Base-by-base conservation (phyloP, 2,888 invertebrate species). In the Alcis repandata region DNA sequence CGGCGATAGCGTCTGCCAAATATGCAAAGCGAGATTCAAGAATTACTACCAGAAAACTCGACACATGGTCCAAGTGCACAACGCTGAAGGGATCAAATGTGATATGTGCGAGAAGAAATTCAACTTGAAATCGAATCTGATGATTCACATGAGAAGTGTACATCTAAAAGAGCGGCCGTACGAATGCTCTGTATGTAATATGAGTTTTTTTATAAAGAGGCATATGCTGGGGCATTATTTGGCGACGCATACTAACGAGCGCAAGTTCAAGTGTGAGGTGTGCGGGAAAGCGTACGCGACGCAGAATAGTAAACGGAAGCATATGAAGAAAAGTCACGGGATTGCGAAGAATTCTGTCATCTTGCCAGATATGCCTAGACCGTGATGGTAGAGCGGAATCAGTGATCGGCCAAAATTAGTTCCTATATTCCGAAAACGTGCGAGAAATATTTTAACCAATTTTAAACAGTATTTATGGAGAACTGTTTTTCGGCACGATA, bases 261-360 rank as follows among this genome's bases (percentile, higher is more conserved):
- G 93, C 36, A 92, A 90, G 20, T 94, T 94, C 63, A 93, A 95
- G 59, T 95, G 95, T 70, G 94, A 95, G 13, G 87, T 94, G 0
- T 95, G 95, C 71, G 94, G 94, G 0, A 94, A 94, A 59, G 94
- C 94, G 70, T 94, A 91, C 59, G 91, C 91, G 0, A 92, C 91
- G 2, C 90, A 91, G 73, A 91, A 87, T 53, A 90, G 91, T 63
- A 87, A 84, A 52, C 74, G 89, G 22, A 91, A 90, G 64, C 92
- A 92, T 64, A 87, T 92, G 90, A 92, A 89, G 77, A 92, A 91
- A 63, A 91, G 88, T 64, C 92, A 92, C 54, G 91, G 76, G 1
- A 68, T 72, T 2, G 56, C 67, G 4, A 72, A 69, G 58, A 65
- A 49, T 41, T 40, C 62, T 9, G 51, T 67, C 2, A 72, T 74